Conservation (phyloP, 2,797 vertebrate genomes). For the Naso thynnoides region DNA sequence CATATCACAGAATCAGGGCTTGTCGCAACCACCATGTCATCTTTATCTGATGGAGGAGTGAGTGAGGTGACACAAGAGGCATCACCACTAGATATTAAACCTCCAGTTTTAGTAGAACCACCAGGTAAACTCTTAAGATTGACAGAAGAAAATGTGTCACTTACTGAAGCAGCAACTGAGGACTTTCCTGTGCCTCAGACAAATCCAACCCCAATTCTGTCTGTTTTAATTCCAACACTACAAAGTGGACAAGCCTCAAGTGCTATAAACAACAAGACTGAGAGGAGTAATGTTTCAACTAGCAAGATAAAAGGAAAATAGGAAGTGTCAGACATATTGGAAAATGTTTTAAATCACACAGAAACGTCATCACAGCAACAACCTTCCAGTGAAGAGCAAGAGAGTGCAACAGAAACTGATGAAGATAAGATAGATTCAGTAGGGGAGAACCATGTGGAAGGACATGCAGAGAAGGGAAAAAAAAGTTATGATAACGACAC, state of each 20-base stretch:
- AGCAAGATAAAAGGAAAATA: slow-evolving; percentile 15
- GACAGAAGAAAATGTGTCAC: slow-evolving; percentile 4
- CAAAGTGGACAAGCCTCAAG: slow-evolving; percentile 13
- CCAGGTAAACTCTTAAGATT: background rate
- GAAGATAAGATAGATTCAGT: slow-evolving; percentile 5
- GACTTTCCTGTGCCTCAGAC: slow-evolving; percentile 4
- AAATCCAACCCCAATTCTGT: slow-evolving; percentile 6
- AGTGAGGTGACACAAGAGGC: slow-evolving; percentile 9
- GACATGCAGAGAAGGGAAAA: slow-evolving; percentile 17
- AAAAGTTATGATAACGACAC: slow-evolving; percentile 1
- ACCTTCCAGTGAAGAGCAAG: slow-evolving; percentile 7
- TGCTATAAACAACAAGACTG: background rate
- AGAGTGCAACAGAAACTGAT: slow-evolving; percentile 22
- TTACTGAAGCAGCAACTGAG: slow-evolving; percentile 2
- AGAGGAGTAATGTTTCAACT: slow-evolving; percentile 28
- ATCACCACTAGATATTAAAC: background rate
- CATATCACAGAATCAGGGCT: slow-evolving; percentile 22
- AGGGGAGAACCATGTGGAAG: slow-evolving; percentile 22
- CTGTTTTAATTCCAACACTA: slow-evolving; percentile 4
- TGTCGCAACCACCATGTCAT: background rate
- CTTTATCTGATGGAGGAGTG: slow-evolving; percentile 13
- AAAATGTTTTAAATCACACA: slow-evolving; percentile 14
- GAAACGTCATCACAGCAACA: background rate
- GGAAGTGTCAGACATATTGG: slow-evolving; percentile 4
- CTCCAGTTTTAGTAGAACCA: slow-evolving; percentile 16